Evolutionary conservation across 1,140 invertebrate species (phyloP), one percentile per base, ranked within the genome.

Genomic region (Nymphalis io): DNA sequence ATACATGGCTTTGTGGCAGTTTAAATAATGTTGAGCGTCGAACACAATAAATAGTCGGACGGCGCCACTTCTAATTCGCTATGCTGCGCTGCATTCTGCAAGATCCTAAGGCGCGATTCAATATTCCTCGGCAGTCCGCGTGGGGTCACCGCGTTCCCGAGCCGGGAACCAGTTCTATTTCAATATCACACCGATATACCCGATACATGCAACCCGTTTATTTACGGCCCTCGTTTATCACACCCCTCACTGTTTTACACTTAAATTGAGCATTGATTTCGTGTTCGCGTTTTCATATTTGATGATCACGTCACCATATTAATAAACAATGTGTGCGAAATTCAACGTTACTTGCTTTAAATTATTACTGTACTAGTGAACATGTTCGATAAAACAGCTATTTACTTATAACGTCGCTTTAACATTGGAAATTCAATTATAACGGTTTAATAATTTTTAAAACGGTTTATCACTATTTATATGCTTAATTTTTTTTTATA

Each of bases 121-220:
- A 81, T 88, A 86, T 86, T 87, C 85, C 77, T 77, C 58, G 77
- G 68, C 68, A 86, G 87, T 83, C 72, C 79, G 74, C 60, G 57
- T 72, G 79, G 81, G 87, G 85, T 87, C 84, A 84, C 78, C 76
- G 81, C 81, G 82, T 83, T 85, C 76, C 82, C 81, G 70, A 80
- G 82, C 75, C 76, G 78, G 73, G 81, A 79, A 90, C 88, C 87
- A 83, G 88, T 90, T 90, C 82, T 79, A 90, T 89, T 91, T 89
- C 86, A 88, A 89, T 89, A 91, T 89, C 81, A 90, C 88, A 88
- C 84, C 82, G 81, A 83, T 85, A 82, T 86, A 55, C 51, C 51
- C 51, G 51, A 55, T 55, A 87, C 81, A 84, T 76, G 73, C 76
- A 82, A 80, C 82, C 78, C 67, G 82, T 83, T 84, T 87, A 82